Percentiles rank a stretch among this genome's conserved stretches.
phyloP scores from a whole-genome alignment of 2,113 vertebrate genomes.

The Dolichallabes microphthalmus region DNA sequence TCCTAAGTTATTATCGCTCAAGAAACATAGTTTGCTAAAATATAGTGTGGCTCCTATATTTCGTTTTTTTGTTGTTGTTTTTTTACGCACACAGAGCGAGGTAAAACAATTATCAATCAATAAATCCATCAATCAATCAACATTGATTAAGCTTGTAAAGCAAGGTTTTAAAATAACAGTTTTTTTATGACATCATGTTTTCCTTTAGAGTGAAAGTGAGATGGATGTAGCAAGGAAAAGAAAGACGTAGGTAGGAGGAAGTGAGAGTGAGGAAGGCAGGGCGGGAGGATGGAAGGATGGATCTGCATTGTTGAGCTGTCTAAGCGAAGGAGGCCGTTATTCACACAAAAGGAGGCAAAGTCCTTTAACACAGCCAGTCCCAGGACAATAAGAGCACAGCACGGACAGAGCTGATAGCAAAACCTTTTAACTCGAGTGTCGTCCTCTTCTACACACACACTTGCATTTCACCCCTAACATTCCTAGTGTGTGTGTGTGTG shows the following conservation, averaged over 20 bases:
- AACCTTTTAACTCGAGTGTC: conserved; percentile 31
- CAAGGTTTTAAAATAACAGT: neutral
- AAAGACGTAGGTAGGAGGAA: neutral
- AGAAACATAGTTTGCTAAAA: too few species aligned
- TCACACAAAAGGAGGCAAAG: conserved; percentile 40
- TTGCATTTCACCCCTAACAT: neutral
- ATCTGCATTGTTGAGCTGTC: conserved; percentile 50
- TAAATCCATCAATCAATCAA: neutral
- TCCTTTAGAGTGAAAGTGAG: neutral
- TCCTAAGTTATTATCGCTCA: too few species aligned
- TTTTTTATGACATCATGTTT: neutral
- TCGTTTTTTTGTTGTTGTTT: too few species aligned
- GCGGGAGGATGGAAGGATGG: neutral
- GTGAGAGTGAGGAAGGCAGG: neutral
- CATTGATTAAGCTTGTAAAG: neutral
- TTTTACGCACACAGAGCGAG: neutral
- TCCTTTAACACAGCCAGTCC: conserved; percentile 47
- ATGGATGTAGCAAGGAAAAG: conserved; percentile 6
- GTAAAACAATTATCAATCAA: neutral
- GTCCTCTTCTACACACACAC: neutral
- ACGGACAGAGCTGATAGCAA: conserved; percentile 49
- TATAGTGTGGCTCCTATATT: too few species aligned
- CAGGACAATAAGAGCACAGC: conserved; percentile 41
- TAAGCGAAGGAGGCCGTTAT: conserved; percentile 47
- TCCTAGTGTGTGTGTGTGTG: neutral